phyloP scores from a whole-genome alignment of 2,113 vertebrate species.

The Calidris pugnax region DNA sequence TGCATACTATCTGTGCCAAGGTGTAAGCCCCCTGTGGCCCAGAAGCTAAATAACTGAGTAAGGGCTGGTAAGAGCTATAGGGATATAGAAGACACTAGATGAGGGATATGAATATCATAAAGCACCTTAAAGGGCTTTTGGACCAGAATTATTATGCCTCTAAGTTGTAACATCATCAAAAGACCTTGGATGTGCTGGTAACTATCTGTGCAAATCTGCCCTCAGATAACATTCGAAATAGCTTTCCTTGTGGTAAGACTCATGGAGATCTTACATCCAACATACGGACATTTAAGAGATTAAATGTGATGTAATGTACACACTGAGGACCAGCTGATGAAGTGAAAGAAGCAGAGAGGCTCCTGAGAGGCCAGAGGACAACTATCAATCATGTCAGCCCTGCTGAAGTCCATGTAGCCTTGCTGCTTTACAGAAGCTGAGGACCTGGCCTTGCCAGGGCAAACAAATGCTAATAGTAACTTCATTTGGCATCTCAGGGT shows the following conservation, averaged over 20 bases:
- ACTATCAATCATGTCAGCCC: neutral
- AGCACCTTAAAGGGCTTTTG: neutral
- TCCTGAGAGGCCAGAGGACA: neutral
- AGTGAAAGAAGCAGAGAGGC: neutral
- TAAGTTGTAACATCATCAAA: neutral
- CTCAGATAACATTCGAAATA: neutral
- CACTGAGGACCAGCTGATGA: neutral
- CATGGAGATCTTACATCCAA: neutral
- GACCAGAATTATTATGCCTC: neutral
- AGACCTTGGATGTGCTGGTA: neutral
- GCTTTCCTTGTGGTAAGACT: neutral
- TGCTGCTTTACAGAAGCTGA: neutral
- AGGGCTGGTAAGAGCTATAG: neutral
- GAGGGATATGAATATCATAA: neutral
- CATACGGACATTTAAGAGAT: neutral
- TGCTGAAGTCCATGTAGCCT: neutral
- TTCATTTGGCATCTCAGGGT: slow-evolving; percentile 23
- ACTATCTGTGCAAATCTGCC: neutral
- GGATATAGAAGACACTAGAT: neutral
- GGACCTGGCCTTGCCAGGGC: neutral
- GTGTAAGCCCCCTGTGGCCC: neutral
- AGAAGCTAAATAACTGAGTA: neutral
- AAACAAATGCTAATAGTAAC: slow-evolving; percentile 42
- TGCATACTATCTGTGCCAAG: neutral
- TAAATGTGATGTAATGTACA: neutral